A percentile compares a stretch with the other conserved stretches of the same genome.
phyloP scores from a whole-genome alignment of 1,140 invertebrate species.

The Drosophila seguyi region DNA sequence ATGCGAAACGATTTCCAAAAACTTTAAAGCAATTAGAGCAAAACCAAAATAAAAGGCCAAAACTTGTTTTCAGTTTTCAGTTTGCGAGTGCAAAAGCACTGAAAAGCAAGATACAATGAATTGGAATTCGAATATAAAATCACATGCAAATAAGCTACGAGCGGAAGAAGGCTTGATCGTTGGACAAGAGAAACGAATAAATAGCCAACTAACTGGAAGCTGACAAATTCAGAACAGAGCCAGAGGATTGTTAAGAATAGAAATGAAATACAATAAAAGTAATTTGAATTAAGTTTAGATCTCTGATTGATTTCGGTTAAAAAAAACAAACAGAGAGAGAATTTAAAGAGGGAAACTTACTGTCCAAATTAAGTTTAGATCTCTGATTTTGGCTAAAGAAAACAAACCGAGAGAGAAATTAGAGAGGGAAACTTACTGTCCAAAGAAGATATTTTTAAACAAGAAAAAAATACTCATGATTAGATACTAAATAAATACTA shows the following conservation, averaged over 20 bases:
- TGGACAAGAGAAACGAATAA: slow-evolving; percentile 2
- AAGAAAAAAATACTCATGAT: background rate
- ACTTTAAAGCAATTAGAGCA: slow-evolving; percentile 23
- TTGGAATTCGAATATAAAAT: slow-evolving; percentile 23
- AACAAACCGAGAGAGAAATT: no score
- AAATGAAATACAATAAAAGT: slow-evolving; percentile 19
- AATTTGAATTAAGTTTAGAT: background rate
- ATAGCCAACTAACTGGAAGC: slow-evolving; percentile 2
- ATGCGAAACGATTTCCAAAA: slow-evolving; percentile 7
- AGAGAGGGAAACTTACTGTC: no score
- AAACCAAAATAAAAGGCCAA: slow-evolving; percentile 24
- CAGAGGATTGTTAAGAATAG: slow-evolving; percentile 2
- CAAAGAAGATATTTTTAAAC: background rate
- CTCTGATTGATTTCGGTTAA: background rate
- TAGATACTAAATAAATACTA: background rate
- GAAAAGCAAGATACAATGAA: slow-evolving; percentile 10
- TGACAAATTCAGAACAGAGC: background rate
- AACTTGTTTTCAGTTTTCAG: slow-evolving; percentile 23
- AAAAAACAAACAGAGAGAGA: background rate
- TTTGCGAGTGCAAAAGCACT: slow-evolving; percentile 37
- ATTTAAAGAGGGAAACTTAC: no score
- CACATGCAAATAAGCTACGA: slow-evolving; percentile 17
- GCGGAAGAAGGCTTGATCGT: slow-evolving; percentile 1
- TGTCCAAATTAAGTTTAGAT: no score
- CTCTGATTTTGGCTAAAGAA: no score